Conservation (phyloP, 2,888 invertebrate genomes). For the Synergus itoensis region DNA sequence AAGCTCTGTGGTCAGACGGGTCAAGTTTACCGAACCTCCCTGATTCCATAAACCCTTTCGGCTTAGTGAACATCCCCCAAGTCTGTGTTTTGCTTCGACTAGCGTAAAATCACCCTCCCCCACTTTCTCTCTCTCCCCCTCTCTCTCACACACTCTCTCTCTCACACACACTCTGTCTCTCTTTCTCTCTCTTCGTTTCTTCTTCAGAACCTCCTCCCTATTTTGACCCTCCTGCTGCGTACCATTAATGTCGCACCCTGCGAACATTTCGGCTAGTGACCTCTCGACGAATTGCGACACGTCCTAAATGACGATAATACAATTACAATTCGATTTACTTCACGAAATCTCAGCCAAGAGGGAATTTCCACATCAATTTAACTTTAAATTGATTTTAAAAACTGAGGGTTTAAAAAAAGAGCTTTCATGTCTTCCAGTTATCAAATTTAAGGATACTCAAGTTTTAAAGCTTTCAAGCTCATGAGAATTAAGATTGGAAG, state of each 20-base stretch:
- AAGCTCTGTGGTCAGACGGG: conserved; percentile 63
- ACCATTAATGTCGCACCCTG: conserved; percentile 64
- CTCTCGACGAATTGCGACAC: conserved; percentile 59
- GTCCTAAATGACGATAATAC: conserved; percentile 39
- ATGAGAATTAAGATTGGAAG: background rate
- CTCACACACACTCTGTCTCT: background rate
- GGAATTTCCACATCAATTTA: conserved; percentile 24
- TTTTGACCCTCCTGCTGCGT: conserved; percentile 65
- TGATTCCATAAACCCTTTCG: conserved; percentile 74
- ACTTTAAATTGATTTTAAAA: conserved; percentile 5
- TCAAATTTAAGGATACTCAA: background rate
- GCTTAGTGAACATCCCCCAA: conserved; percentile 70
- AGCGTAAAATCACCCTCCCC: conserved; percentile 53
- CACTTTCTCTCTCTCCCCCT: no score
- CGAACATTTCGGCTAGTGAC: conserved; percentile 60
- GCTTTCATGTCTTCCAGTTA: background rate
- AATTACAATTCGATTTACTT: conserved; percentile 10
- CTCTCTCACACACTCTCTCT: conserved; percentile 44
- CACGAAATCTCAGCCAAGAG: conserved; percentile 25
- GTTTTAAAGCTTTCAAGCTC: background rate
- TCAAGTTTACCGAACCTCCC: conserved; percentile 73
- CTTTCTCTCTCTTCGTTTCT: conserved; percentile 33
- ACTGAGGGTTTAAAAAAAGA: background rate
- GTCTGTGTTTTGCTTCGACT: conserved; percentile 66
- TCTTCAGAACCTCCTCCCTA: conserved; percentile 53